A percentile compares a stretch with the other conserved stretches of the same genome.
Conservation (phyloP, 2,888 invertebrate genomes). For the Myopa testacea region DNA sequence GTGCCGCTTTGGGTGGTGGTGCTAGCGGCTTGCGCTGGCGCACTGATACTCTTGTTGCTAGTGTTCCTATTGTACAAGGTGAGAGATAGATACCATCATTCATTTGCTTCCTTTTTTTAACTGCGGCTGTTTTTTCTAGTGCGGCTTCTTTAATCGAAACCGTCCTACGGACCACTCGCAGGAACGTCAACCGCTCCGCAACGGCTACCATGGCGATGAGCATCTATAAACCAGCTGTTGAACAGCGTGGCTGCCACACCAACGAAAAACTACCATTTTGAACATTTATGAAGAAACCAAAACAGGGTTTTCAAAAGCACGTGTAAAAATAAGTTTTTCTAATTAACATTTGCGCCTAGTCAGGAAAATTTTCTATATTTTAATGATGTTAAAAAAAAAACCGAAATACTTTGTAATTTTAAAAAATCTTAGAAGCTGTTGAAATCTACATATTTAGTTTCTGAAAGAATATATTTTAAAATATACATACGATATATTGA, state of each 20-base stretch:
- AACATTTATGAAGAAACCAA: slow-evolving; percentile 37
- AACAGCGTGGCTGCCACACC: slow-evolving; percentile 37
- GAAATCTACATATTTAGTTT: not conserved
- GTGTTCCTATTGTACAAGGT: slow-evolving; percentile 87
- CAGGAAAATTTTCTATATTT: slow-evolving; percentile 50
- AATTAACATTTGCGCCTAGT: slow-evolving; percentile 53
- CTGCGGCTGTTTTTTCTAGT: slow-evolving; percentile 71
- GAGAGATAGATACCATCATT: slow-evolving; percentile 37
- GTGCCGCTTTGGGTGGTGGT: slow-evolving; percentile 90
- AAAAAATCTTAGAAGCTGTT: not conserved
- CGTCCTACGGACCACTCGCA: slow-evolving; percentile 81
- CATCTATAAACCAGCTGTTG: slow-evolving; percentile 72
- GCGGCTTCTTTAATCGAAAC: slow-evolving; percentile 93
- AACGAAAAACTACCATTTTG: slow-evolving; percentile 5
- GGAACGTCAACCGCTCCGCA: slow-evolving; percentile 85
- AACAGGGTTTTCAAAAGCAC: slow-evolving; percentile 12
- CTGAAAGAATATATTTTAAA: slow-evolving; percentile 35
- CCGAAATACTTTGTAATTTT: not conserved
- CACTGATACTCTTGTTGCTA: slow-evolving; percentile 81
- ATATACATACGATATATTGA: slow-evolving; percentile 39
- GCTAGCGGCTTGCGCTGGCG: slow-evolving; percentile 84
- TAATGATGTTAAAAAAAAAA: slow-evolving; percentile 24
- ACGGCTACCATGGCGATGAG: slow-evolving; percentile 81
- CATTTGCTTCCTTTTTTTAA: not conserved
- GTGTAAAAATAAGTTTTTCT: slow-evolving; percentile 20